These are phyloP conservation scores for Potorous gilbertii DNA, from an alignment of 2,797 vertebrate species.

Conservation along the genomic window DNA sequence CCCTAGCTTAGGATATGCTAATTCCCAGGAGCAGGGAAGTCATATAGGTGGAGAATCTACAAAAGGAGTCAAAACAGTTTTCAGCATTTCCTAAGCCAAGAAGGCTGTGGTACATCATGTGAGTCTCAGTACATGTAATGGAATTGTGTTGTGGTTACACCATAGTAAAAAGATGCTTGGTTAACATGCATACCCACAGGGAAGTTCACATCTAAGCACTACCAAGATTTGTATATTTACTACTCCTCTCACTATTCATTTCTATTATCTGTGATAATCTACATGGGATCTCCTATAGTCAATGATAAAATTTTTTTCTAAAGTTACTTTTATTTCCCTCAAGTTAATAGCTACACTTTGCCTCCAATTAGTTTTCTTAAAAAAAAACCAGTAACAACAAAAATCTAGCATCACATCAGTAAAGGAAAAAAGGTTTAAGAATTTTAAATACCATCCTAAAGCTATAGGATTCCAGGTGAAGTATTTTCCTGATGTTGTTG, in stretches of 20 bases:
- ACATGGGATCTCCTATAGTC: background rate
- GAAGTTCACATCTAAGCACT: background rate
- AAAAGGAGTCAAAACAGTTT: background rate
- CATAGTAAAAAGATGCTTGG: background rate
- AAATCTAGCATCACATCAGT: conserved; percentile 29
- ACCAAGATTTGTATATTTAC: background rate
- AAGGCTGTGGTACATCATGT: background rate
- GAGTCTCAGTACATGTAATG: background rate
- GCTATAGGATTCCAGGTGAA: conserved; percentile 4
- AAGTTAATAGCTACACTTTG: background rate
- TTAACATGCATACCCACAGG: background rate
- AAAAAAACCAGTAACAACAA: background rate
- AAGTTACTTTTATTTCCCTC: background rate
- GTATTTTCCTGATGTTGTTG: conserved; percentile 11
- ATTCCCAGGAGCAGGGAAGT: background rate
- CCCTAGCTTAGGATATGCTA: background rate
- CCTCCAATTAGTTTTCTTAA: background rate
- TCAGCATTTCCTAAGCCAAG: background rate
- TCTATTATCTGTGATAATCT: background rate
- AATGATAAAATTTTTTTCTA: background rate
- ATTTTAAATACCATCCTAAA: background rate
- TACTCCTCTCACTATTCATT: background rate
- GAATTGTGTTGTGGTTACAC: background rate
- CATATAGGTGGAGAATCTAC: background rate
- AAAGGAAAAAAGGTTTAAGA: conserved; percentile 13